Evolutionary conservation across 2,113 vertebrate genomes (phyloP), one percentile per base, ranked within the genome.

Genomic region (Ochotona princeps): DNA sequence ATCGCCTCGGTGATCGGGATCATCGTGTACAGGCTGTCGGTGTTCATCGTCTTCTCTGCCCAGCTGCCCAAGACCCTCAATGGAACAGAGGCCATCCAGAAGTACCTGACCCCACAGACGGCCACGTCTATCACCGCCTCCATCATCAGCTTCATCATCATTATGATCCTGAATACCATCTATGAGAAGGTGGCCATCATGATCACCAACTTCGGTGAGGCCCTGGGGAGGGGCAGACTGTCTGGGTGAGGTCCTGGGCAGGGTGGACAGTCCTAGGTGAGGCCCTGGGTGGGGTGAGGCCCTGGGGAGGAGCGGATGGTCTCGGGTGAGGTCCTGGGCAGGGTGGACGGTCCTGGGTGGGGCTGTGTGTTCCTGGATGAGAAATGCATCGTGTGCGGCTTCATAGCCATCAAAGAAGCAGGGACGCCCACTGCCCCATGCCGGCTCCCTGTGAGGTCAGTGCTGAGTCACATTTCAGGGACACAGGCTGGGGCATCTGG

Each of bases 141-240:
- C 0, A 74, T 99, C 97, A 99, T 99, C 98, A 99, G 98, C 97
- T 99, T 99, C 28, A 90, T 99, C 57, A 97, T 99, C 63, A 99
- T 99, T 66, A 99, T 99, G 99, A 97, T 99, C 89, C 98, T 99
- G 94, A 99, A 99, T 80, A 97, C 97, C 5, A 44, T 99, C n/a
- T 99, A 99, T 54, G 99, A 99, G 94, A 99, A 97, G 49, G 98
- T 99, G 61, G 99, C 99, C 72, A 98, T 99, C 96, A 98, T 99
- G 98, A 99, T 99, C 96, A 99, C 99, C 0, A 97, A 99, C 94
- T 99, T 99, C 0, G 99, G 99, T 99, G 97, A 96, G 98, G 88
- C 4, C 15, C 90, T 47, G 3, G 38, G 38, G n/a, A n/a, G 4
- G 38, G 38, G 38, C 38, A 6, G 38, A 6, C 6, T 3, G 38